A percentile compares a stretch with the other conserved stretches of the same genome.
Conservation (phyloP, 2,113 vertebrate genomes). For the Panthera tigris region DNA sequence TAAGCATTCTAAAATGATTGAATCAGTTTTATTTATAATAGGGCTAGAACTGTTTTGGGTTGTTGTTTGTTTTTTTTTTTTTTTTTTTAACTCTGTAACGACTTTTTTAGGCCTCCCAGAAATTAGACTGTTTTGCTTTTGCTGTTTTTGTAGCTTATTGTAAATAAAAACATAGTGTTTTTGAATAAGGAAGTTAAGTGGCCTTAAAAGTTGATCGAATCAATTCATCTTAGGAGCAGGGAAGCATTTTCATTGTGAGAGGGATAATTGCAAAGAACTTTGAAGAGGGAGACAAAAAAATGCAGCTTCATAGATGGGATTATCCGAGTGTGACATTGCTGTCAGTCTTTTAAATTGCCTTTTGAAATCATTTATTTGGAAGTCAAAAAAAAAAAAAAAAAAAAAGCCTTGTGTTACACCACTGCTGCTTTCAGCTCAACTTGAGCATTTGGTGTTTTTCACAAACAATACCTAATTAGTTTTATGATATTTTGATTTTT, state of each 20-base stretch:
- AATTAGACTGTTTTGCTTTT: slow-evolving; percentile 34
- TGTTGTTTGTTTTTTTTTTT: background rate
- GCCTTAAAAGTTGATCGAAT: slow-evolving; percentile 17
- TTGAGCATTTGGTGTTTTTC: slow-evolving; percentile 51
- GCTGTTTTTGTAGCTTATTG: slow-evolving; percentile 40
- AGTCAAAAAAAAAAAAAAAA: background rate
- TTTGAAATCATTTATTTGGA: slow-evolving; percentile 65
- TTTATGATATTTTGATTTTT: slow-evolving; percentile 42
- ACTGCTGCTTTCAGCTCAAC: background rate
- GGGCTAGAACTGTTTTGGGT: background rate
- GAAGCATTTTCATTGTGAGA: slow-evolving; percentile 48
- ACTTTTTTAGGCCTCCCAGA: slow-evolving; percentile 22
- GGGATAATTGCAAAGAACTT: slow-evolving; percentile 41
- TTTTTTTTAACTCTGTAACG: slow-evolving; percentile 6
- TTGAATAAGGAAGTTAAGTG: slow-evolving; percentile 37
- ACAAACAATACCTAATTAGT: background rate
- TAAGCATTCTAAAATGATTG: slow-evolving; percentile 24
- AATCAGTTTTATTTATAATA: slow-evolving; percentile 26
- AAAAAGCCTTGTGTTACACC: background rate
- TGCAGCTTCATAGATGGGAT: slow-evolving; percentile 44
- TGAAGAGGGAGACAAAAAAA: background rate
- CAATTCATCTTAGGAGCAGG: slow-evolving; percentile 59
- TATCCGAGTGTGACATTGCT: slow-evolving; percentile 68
- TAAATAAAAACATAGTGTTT: slow-evolving; percentile 52
- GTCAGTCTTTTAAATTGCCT: slow-evolving; percentile 80